Evolutionary conservation across 2,797 vertebrate species (phyloP).

Genomic region (Spinus olivaceus): DNA sequence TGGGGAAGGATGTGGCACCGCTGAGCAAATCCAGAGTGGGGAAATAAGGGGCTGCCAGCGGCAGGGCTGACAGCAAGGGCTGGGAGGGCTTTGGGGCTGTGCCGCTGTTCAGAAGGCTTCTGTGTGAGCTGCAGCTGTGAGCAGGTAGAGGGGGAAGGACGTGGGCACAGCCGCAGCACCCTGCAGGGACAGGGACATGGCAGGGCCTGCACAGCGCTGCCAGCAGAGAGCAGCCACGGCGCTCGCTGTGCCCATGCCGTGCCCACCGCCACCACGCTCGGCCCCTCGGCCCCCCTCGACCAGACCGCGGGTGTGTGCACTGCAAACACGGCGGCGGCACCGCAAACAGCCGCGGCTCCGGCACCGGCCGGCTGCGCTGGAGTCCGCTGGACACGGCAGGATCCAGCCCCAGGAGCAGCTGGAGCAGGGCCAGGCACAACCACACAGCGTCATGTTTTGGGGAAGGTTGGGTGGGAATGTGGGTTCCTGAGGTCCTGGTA

Average conservation of each 20-base stretch:
- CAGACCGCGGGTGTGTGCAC: constrained; percentile 31
- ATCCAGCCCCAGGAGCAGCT: neutral
- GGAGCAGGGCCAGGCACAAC: neutral
- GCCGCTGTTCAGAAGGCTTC: fast-evolving
- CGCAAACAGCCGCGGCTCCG: neutral
- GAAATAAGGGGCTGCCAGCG: neutral
- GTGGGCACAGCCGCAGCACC: neutral
- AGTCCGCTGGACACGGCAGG: neutral
- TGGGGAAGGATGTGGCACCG: neutral
- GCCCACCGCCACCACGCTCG: fast-evolving
- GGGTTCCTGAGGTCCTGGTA: neutral
- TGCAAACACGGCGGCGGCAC: constrained; percentile 25
- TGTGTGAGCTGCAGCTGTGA: fast-evolving
- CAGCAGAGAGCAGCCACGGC: neutral
- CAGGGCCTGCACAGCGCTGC: neutral
- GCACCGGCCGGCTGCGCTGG: neutral
- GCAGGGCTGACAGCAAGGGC: fast-evolving
- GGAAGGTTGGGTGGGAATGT: fast-evolving
- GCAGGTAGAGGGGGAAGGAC: neutral
- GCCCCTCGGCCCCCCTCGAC: neutral
- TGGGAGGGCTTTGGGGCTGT: neutral
- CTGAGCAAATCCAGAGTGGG: neutral
- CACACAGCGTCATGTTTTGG: fast-evolving
- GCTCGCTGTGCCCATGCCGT: neutral
- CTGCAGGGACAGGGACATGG: fast-evolving